phyloP scores from a whole-genome alignment of 2,797 vertebrate genomes.

The Okamejei kenojei region DNA sequence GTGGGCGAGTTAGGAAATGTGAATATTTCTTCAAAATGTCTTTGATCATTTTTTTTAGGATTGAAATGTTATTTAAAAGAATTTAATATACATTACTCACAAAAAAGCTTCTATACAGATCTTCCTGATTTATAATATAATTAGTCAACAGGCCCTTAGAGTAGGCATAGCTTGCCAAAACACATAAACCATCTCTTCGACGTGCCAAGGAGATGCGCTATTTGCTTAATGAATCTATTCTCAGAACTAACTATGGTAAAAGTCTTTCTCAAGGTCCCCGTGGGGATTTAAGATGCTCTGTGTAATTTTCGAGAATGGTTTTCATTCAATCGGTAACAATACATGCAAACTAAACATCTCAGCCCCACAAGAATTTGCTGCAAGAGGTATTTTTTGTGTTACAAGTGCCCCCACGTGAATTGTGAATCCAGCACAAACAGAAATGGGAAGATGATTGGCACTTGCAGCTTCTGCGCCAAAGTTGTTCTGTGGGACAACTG shows the following conservation, averaged over 20 bases:
- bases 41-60: neutral
- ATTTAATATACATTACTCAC: neutral
- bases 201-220: constrained; percentile 19
- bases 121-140: constrained; percentile 35
- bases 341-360: neutral
- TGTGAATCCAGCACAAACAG: neutral
- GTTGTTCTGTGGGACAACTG: neutral
- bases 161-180: constrained; percentile 1
- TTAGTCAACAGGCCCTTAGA: constrained; percentile 31
- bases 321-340: constrained; percentile 5
- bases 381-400: neutral
- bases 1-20: no score
- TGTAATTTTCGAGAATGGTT: constrained; percentile 1
- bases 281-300: neutral
- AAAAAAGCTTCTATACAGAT: neutral
- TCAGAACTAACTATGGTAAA: constrained; percentile 12
- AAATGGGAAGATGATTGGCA: neutral
- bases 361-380: neutral
- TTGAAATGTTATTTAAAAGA: neutral
- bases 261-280: constrained; percentile 38
- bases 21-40: no score
- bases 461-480: neutral
- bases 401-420: no score
- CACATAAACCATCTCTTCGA: constrained; percentile 23
- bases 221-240: constrained; percentile 35